phyloP scores from a whole-genome alignment of 1,140 invertebrate genomes.

The Micrasema minimum region DNA sequence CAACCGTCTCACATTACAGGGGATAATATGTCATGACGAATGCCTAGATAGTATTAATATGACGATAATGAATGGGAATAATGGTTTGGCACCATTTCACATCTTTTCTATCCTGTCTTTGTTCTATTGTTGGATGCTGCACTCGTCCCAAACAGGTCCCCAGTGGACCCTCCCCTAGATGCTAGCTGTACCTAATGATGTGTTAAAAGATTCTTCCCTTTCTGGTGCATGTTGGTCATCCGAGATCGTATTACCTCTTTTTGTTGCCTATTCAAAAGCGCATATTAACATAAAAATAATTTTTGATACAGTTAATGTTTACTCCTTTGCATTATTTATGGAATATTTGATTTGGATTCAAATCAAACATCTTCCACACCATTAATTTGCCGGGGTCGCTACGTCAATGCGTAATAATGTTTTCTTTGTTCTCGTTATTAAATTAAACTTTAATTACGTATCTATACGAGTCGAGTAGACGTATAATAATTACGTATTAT shows the following conservation, averaged over 20 bases:
- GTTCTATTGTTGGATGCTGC: slow-evolving; percentile 23
- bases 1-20: slow-evolving; percentile 23
- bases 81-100: slow-evolving; percentile 32
- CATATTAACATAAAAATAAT: not conserved
- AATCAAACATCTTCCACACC: no score
- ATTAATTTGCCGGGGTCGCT: no score
- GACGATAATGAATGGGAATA: slow-evolving; percentile 34
- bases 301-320: not conserved
- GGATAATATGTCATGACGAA: slow-evolving; percentile 20
- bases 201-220: slow-evolving; percentile 27
- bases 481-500: no score
- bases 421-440: no score
- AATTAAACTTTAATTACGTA: no score
- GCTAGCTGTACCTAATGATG: no score
- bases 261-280: not conserved
- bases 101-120: slow-evolving; percentile 14
- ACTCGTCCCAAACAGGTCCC: slow-evolving; percentile 14
- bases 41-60: slow-evolving; percentile 32
- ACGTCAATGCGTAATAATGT: no score
- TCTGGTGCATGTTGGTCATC: not conserved
- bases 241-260: slow-evolving; percentile 7
- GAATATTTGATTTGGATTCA: no score
- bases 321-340: no score
- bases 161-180: slow-evolving; percentile 12
- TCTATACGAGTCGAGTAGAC: no score